phyloP scores from a whole-genome alignment of 2,888 invertebrate genomes.

The Spilarctia lutea region DNA sequence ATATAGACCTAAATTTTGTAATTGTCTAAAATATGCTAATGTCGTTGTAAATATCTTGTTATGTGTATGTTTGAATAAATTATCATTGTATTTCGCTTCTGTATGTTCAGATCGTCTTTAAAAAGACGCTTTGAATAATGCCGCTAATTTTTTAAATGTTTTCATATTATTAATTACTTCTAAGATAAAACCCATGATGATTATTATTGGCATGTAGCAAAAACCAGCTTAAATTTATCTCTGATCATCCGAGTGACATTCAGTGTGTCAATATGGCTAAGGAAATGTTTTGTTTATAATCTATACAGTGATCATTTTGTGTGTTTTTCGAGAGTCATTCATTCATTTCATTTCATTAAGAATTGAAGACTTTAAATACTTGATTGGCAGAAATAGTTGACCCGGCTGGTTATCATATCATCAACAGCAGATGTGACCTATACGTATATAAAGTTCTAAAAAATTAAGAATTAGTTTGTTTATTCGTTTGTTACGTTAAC shows the following conservation, averaged over 20 bases:
- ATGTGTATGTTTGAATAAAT: constrained; percentile 46
- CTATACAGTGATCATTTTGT: too few species aligned
- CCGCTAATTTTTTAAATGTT: not conserved
- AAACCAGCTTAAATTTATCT: too few species aligned
- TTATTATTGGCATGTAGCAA: not conserved
- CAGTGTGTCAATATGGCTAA: not conserved
- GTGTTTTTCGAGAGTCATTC: too few species aligned
- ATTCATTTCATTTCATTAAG: too few species aligned
- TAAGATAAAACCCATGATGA: not conserved
- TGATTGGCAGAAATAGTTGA: too few species aligned
- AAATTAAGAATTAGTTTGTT: too few species aligned
- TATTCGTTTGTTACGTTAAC: too few species aligned
- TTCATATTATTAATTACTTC: not conserved
- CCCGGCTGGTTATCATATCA: too few species aligned
- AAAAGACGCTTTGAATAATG: not conserved
- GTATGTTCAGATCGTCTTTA: not conserved
- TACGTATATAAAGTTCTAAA: too few species aligned
- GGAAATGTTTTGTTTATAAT: not conserved
- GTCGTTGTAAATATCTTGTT: constrained; percentile 36
- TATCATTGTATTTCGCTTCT: constrained; percentile 15
- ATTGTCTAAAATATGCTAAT: constrained; percentile 33
- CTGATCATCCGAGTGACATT: not conserved
- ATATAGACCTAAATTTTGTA: constrained; percentile 13
- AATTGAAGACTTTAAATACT: too few species aligned
- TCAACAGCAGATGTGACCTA: too few species aligned